Conservation (phyloP, 2,797 vertebrate species). For the Chiloscyllium punctatum region DNA sequence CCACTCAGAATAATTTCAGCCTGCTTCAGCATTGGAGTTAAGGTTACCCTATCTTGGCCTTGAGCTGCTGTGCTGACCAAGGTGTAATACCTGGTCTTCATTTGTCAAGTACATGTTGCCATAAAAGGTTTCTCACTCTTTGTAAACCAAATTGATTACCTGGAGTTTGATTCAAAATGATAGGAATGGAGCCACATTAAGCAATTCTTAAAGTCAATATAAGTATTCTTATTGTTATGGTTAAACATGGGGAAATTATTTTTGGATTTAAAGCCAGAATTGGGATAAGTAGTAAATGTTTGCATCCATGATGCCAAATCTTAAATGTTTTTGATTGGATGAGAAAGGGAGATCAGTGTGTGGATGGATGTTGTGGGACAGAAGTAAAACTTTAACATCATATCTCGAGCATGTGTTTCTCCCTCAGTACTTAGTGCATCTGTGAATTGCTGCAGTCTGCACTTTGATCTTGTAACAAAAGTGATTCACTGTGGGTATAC, state of each 20-base stretch:
- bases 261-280: background rate
- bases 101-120: background rate
- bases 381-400: background rate
- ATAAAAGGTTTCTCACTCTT: background rate
- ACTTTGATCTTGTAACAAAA: background rate
- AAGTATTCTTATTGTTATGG: background rate
- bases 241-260: background rate
- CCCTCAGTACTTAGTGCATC: background rate
- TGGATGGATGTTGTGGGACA: background rate
- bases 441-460: background rate
- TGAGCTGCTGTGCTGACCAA: background rate
- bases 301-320: background rate
- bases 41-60: background rate
- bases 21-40: background rate
- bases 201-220: background rate
- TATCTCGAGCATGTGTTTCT: background rate
- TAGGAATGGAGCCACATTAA: background rate
- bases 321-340: background rate
- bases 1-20: background rate
- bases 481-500: background rate
- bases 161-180: background rate
- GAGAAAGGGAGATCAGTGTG: background rate
- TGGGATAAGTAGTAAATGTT: background rate
- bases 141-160: background rate
- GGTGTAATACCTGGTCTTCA: background rate